Conservation (phyloP, 2,797 vertebrate species). For the Bradypodion pumilum region DNA sequence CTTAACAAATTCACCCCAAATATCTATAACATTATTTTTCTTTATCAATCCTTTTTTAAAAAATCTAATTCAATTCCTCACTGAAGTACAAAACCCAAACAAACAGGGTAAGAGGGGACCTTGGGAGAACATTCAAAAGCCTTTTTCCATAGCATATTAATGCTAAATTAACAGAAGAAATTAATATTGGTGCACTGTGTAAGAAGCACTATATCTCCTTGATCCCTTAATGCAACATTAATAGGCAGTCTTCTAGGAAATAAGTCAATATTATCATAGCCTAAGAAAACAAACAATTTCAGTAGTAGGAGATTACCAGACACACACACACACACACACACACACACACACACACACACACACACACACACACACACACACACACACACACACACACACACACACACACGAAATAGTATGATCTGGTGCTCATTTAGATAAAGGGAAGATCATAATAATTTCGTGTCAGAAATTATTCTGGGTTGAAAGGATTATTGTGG, state of each 20-base stretch:
- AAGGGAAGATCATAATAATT: too few relatives aligned
- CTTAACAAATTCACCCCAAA: too few relatives aligned
- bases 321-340: too few relatives aligned
- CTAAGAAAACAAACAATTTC: conserved; percentile 4
- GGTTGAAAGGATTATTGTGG: too few relatives aligned
- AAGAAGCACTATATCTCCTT: neutral
- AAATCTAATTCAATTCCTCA: neutral
- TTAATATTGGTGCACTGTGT: neutral
- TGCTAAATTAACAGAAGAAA: neutral
- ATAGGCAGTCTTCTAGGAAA: neutral
- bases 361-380: too few relatives aligned
- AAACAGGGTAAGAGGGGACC: neutral
- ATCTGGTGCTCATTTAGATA: too few relatives aligned
- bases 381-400: too few relatives aligned
- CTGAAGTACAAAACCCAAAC: neutral
- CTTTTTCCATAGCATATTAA: neutral
- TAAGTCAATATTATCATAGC: conserved; percentile 3
- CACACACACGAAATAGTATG: too few relatives aligned
- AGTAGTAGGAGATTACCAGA: neutral
- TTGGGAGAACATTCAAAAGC: neutral
- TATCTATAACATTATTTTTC: too few relatives aligned
- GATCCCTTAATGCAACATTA: neutral
- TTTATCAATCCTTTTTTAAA: too few relatives aligned
- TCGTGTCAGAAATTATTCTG: too few relatives aligned
- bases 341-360: too few relatives aligned